phyloP scores from a whole-genome alignment of 1,140 invertebrate genomes.

The Drosophila prosaltans region DNA sequence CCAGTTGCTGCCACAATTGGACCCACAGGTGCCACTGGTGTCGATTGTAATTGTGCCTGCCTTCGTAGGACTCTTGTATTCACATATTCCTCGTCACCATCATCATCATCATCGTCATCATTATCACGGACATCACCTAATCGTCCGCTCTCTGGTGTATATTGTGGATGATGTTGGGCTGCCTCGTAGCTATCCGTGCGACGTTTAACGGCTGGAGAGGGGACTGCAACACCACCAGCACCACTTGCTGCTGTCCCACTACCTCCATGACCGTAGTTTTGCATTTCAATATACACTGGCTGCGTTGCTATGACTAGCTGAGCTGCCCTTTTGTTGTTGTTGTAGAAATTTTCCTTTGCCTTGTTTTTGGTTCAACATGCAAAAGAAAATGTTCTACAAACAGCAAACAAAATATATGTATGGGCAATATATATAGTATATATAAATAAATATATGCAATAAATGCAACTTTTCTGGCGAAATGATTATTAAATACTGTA shows the following conservation, averaged over 20 bases:
- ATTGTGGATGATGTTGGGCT: conserved; percentile 58
- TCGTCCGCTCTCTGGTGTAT: conserved; percentile 67
- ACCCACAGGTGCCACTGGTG: conserved; percentile 46
- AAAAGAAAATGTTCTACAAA: conserved; percentile 62
- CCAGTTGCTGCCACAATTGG: conserved; percentile 28
- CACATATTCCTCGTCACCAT: conserved; percentile 65
- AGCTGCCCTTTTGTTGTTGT: conserved; percentile 65
- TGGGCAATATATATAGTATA: conserved; percentile 33
- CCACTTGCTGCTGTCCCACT: conserved; percentile 26
- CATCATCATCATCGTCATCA: conserved; percentile 41
- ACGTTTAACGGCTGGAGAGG: conserved; percentile 71
- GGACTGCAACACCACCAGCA: conserved; percentile 22
- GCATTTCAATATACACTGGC: conserved; percentile 68
- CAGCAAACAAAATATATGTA: conserved; percentile 38
- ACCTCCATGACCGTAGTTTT: conserved; percentile 66
- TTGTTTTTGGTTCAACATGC: conserved; percentile 53
- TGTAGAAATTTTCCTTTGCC: conserved; percentile 67
- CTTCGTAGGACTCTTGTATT: conserved; percentile 55
- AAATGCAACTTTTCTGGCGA: conserved; percentile 43
- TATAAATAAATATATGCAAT: background rate
- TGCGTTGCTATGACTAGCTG: conserved; percentile 60
- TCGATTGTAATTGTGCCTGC: conserved; percentile 53
- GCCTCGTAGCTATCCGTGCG: conserved; percentile 74
- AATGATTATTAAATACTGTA: conserved; percentile 63
- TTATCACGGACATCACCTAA: background rate